Base-by-base conservation (phyloP, 2,888 invertebrate species). In the Apotomis betuletana region DNA sequence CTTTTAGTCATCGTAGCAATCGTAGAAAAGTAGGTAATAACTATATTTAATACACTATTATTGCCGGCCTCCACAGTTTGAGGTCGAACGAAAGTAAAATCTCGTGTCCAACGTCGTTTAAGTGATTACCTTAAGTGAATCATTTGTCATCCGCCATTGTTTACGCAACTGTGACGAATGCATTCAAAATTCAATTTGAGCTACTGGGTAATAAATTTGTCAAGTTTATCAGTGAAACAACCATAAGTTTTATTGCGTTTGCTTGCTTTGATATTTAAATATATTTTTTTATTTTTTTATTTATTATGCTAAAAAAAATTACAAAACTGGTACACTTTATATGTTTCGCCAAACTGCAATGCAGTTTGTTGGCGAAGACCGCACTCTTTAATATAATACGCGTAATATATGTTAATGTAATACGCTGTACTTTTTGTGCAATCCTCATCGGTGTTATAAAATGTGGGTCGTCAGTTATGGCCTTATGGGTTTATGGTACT, bases 41-140 rank as follows among this genome's bases (percentile, higher is more conserved):
- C 65, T 65, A 65, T 65, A 65, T 65, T 65, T 65, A 65, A 65
- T 57, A 57, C 55, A 38, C 38, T 55, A 65, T 57, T 62, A 69
- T 62, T 57, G 55, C 8, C 46, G 60, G 55, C 67, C 70, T 65
- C 60, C 65, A 38, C 46, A 54, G 54, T 62, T 71, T 67, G 52
- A 72, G 72, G 72, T 67, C 72, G 52, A 72, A 58, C 58, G 72
- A 72, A 68, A 72, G 72, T 72, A 68, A 72, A 63, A 72, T 67
- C 51, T 61, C 52, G 62, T 72, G 67, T 68, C 67, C 62, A 59
- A 59, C 68, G 72, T 72, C 67, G 68, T 46, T 72, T 68, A 54
- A 52, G 63, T 72, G 67, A 72, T 68, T 68, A 68, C 63, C 63
- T 72, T 72, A 72, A 68, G 63, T 68, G 72, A 68, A 63, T 63